Percentiles rank a stretch among this genome's conserved stretches.
These are phyloP conservation scores for Perizoma flavofasciatum DNA, from an alignment of 2,888 invertebrate species.

Conservation along the genomic window DNA sequence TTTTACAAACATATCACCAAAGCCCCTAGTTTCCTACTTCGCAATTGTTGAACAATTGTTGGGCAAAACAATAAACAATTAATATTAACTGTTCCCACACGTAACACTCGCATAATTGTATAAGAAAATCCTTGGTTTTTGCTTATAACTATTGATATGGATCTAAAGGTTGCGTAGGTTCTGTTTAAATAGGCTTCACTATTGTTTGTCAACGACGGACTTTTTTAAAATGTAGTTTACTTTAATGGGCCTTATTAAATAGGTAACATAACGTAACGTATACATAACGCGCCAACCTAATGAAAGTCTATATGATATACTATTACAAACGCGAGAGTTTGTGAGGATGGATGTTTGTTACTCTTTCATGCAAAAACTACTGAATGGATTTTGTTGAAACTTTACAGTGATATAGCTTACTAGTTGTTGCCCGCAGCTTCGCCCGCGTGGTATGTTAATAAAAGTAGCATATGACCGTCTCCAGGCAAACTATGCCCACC, in stretches of 20 bases:
- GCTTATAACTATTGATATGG: conserved; percentile 60
- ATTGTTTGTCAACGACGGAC: conserved; percentile 34
- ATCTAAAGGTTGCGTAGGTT: conserved; percentile 71
- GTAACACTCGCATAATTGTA: conserved; percentile 56
- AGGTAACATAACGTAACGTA: background rate
- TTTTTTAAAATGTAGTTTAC: conserved; percentile 10
- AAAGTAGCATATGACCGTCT: no score
- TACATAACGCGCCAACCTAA: background rate
- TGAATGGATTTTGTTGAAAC: no score
- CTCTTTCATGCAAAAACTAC: no score
- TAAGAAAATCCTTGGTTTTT: conserved; percentile 72
- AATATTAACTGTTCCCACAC: conserved; percentile 66
- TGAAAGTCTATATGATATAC: no score
- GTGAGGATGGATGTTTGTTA: no score
- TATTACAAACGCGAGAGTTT: no score
- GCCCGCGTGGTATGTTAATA: no score
- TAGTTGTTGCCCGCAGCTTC: no score
- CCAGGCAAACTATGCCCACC: no score
- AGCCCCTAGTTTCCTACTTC: conserved; percentile 53
- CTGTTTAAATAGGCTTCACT: conserved; percentile 36
- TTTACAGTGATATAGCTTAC: no score
- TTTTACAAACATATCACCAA: conserved; percentile 13
- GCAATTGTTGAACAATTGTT: conserved; percentile 54
- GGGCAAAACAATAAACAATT: conserved; percentile 71
- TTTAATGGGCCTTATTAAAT: background rate